Percentiles rank a stretch among this genome's conserved stretches.
Evolutionary conservation across 1,140 invertebrate species (phyloP).

Genomic region (Adelges cooleyi): DNA sequence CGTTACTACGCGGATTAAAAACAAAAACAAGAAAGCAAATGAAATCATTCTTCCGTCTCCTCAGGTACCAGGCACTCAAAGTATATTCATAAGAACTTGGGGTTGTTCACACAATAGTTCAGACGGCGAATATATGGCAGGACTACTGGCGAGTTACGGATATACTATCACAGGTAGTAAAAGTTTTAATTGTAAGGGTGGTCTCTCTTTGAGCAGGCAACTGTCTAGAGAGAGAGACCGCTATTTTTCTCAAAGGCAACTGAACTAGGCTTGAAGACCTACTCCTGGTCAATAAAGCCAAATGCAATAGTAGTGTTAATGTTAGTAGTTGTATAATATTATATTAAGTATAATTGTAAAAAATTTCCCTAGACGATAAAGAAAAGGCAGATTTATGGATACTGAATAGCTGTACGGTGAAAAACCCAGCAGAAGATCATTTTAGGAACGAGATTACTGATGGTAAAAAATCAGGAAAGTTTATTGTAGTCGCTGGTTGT

Average conservation of each 20-base stretch:
- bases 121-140: constrained; percentile 96
- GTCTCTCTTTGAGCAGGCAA: no score
- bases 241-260: no score
- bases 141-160: constrained; percentile 74
- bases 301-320: background rate
- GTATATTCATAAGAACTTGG: constrained; percentile 91
- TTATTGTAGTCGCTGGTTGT: constrained; percentile 89
- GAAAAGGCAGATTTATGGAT: constrained; percentile 82
- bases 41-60: background rate
- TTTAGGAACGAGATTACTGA: constrained; percentile 85
- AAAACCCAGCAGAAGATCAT: constrained; percentile 92
- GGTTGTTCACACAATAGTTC: constrained; percentile 94
- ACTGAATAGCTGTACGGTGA: constrained; percentile 95
- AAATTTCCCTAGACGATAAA: constrained; percentile 50
- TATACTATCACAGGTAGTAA: constrained; percentile 58
- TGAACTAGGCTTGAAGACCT: no score
- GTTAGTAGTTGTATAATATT: background rate
- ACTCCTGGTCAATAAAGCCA: no score
- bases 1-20: background rate
- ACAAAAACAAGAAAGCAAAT: background rate
- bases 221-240: no score
- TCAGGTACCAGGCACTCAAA: constrained; percentile 70
- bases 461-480: constrained; percentile 62
- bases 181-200: background rate
- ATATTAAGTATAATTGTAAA: background rate